Base-by-base conservation (phyloP, 2,113 vertebrate genomes). In the Ochotona curzoniae region DNA sequence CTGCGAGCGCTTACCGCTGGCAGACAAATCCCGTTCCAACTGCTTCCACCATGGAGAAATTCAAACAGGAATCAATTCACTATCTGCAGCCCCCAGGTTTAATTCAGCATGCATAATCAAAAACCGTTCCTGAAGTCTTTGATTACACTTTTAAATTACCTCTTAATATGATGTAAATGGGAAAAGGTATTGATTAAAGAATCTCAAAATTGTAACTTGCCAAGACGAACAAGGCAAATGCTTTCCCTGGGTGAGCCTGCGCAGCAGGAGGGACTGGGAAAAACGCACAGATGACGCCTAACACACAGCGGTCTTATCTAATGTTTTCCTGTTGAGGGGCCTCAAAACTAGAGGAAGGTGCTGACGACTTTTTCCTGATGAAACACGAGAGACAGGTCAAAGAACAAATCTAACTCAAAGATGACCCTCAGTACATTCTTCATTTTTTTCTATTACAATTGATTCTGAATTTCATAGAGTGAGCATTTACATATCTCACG, bases 101-200 rank as follows among this genome's bases (percentile, higher is more conserved):
- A 94, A 97, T 93, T 95, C 89, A 89, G 15, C 71, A 85, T 57
- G 69, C 44, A 63, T 66, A 96, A 97, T 96, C 73, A 97, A 67
- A 64, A 94, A 54, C 85, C 94, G 93, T 79, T 76, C 7, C 92
- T 95, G 44, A 96, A 87, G 25, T 26, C 92, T 96, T 96, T 95
- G 96, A 96, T 74, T 96, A 96, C 97, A 96, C 87, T 83, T 96
- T 91, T 94, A 80, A 86, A 93, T 63, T 95, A 71, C 85, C 94
- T 89, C 57, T 96, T 96, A 96, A 49, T 92, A 89, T 44, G 93
- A 78, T 93, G 87, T 87, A 97, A 96, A 95, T 89, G 87, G 47
- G 63, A 94, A 87, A 96, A 90, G 21, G 60, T 64, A 95, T 86
- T 94, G 83, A 96, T 96, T 95, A 96, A 95, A 91, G 32, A 87